Evolutionary conservation across 2,113 vertebrate species (phyloP).

Genomic region (Gnathonemus echidnorhynchus): DNA sequence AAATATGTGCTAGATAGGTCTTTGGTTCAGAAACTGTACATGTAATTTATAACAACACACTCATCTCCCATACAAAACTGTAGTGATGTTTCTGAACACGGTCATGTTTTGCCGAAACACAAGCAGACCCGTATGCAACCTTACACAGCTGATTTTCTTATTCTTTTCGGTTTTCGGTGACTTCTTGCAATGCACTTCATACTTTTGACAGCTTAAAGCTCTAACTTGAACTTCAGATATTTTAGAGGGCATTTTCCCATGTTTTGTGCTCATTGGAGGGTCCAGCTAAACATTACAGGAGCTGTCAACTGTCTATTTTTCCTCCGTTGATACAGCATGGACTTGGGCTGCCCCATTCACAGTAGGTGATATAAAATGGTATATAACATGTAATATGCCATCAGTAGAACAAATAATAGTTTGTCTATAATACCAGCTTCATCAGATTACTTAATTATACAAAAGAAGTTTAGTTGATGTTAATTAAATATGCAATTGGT

Average conservation of each 20-base stretch:
- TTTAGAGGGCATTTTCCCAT: not conserved
- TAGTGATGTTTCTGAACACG: not conserved
- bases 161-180: not conserved
- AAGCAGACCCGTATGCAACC: not conserved
- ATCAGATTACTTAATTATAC: not conserved
- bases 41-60: not conserved
- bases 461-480: not conserved
- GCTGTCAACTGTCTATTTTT: not conserved
- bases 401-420: not conserved
- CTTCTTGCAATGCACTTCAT: not conserved
- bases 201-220: not conserved
- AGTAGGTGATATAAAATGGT: not conserved
- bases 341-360: not conserved
- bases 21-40: not conserved
- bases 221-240: not conserved
- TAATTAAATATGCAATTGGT: not conserved
- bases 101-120: not conserved
- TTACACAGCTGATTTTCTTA: not conserved
- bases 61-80: not conserved
- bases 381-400: not conserved
- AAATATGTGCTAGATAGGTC: not conserved
- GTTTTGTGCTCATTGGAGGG: not conserved
- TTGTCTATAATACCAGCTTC: not conserved
- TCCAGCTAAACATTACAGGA: not conserved
- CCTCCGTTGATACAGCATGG: not conserved